Conservation (phyloP, 2,797 vertebrate species). For the Carcharodon carcharias region DNA sequence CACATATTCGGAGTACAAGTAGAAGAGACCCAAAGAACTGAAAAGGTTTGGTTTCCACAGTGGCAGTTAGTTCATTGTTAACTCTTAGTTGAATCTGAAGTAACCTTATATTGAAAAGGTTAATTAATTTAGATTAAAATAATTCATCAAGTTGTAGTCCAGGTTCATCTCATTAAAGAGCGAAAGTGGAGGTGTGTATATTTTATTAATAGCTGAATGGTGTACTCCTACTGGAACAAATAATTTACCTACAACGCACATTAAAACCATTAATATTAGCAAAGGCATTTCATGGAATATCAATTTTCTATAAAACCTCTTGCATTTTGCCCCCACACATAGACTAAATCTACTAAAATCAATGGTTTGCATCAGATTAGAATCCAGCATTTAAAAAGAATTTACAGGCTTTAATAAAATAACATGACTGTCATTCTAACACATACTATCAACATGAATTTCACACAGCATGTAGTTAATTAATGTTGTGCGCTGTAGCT, state of each 20-base stretch:
- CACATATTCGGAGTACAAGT: neutral
- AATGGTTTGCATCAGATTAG: conserved; percentile 35
- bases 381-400: conserved; percentile 48
- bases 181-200: conserved; percentile 4
- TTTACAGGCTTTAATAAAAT: conserved; percentile 30
- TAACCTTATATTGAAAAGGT: neutral
- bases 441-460: conserved; percentile 38
- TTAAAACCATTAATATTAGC: conserved; percentile 21
- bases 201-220: conserved; percentile 21
- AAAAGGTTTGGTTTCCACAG: neutral
- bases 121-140: conserved; percentile 26
- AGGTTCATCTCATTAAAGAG: conserved; percentile 13
- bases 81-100: neutral
- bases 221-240: conserved; percentile 16
- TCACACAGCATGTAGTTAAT: conserved; percentile 51
- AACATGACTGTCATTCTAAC: conserved; percentile 37
- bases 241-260: conserved; percentile 22
- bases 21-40: neutral
- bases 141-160: neutral
- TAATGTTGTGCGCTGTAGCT: conserved; percentile 56
- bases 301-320: neutral
- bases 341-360: conserved; percentile 43
- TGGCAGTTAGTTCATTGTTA: neutral
- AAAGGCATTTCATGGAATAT: neutral
- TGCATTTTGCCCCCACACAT: neutral